A percentile compares a stretch with the other conserved stretches of the same genome.
Evolutionary conservation across 2,113 vertebrate genomes (phyloP).

Genomic region (Chlamydotis undulata): DNA sequence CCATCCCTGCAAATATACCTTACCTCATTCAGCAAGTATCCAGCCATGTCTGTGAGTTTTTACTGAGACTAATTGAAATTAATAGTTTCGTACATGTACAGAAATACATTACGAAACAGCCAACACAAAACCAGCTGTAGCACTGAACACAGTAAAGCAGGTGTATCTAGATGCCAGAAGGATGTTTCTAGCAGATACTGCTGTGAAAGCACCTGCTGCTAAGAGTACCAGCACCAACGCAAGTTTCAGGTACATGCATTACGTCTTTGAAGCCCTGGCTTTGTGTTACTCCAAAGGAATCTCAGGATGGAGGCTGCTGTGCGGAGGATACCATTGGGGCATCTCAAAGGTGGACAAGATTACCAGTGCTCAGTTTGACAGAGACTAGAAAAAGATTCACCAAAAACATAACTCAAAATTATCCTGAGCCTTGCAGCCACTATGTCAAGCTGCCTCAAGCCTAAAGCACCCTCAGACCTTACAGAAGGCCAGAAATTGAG

Average conservation of each 20-base stretch:
- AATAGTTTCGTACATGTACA: background rate
- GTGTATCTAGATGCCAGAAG: background rate
- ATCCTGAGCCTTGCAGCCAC: background rate
- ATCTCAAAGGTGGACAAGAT: background rate
- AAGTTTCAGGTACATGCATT: background rate
- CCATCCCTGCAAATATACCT: background rate
- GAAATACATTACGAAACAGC: background rate
- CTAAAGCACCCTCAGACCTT: background rate
- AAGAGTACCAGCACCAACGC: background rate
- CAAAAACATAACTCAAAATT: background rate
- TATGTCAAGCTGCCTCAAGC: background rate
- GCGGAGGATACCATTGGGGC: background rate
- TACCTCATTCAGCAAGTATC: rapidly evolving
- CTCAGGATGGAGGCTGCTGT: background rate
- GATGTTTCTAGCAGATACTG: background rate
- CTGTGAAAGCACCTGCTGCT: background rate
- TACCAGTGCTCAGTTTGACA: background rate
- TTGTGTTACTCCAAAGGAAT: background rate
- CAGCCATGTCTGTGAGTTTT: background rate
- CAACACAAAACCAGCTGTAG: background rate
- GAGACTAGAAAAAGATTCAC: background rate
- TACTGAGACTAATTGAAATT: background rate
- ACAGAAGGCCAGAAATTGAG: background rate
- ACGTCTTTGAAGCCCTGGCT: background rate
- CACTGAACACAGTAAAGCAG: background rate